Base-by-base conservation (phyloP, 30 jellyfish, hydroid and myxozoan species). In the Aurelia coerulea region DNA sequence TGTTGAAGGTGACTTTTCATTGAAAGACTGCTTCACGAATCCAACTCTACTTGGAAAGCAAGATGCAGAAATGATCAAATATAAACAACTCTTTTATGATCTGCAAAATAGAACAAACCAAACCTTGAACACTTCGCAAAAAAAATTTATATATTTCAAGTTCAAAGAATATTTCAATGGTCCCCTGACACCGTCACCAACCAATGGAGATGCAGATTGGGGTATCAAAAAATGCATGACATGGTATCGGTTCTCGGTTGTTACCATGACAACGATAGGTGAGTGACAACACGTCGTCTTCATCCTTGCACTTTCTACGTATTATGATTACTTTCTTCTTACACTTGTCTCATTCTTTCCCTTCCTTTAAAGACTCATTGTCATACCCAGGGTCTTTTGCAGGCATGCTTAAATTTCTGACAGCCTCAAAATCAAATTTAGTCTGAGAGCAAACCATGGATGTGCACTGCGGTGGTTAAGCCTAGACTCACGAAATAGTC, bases 251-350 rank as follows among this genome's bases (percentile, higher is more conserved):
- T 83, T 83, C 54, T 70, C 92, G 37, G 86, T 71, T 5, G 51
- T 83, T 14, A 83, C 92, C 42, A 71, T 83, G 79, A 70, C 92
- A 46, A 83, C 92, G n/a, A 83, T 83, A 8, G 92, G 92, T 83
- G 35, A 68, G 91, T 35, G 41, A 6, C 56, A 46, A 46, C 56
- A 46, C 11, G 5, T 46, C 14, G 56, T 46, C 0, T 46, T 9
- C 56, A 46, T 46, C 14, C 11, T 46, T 1, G 56, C 56, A 46
- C 13, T 46, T 9, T 46, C 56, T 6, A 0, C 2, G 4, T 37
- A 37, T 2, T 46, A 46, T 13, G 7, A 46, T 46, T 46, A 13
- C 14, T 46, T 13, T 13, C 11, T 46, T 4, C 14, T 46, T 46
- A 3, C 56, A 46, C 14, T 46, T 13, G 56, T 9, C 7, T 46